Conservation (phyloP, 2,113 vertebrate genomes). For the Cinclus cinclus region DNA sequence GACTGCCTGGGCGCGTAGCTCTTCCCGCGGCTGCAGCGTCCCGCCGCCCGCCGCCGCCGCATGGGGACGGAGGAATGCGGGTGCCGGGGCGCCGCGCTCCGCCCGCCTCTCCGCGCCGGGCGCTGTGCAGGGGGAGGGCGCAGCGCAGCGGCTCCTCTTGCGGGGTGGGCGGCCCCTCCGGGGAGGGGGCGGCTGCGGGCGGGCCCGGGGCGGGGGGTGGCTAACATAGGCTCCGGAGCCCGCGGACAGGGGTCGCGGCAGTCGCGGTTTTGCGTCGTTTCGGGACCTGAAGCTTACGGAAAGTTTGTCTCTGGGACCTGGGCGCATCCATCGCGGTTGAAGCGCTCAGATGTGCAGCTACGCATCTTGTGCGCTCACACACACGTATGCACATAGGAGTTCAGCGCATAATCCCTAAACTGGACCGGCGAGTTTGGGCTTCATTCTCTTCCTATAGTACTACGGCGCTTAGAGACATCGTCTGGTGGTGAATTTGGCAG, state of each 20-base stretch:
- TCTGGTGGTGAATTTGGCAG: background rate
- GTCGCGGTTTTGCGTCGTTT: background rate
- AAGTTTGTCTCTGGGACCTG: background rate
- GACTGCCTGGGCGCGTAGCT: background rate
- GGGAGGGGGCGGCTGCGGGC: background rate
- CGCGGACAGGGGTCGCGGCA: background rate
- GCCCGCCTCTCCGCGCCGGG: background rate
- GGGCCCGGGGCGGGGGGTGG: background rate
- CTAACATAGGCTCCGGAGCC: background rate
- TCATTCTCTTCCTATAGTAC: background rate
- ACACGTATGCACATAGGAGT: fast-evolving
- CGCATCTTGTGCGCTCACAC: fast-evolving
- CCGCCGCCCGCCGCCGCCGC: background rate
- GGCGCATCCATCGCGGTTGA: fast-evolving
- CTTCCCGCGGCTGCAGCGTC: background rate
- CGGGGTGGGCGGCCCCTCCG: background rate
- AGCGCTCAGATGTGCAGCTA: fast-evolving
- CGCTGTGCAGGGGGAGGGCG: background rate
- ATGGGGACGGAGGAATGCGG: background rate
- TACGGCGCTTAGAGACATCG: background rate
- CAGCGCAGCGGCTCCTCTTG: background rate
- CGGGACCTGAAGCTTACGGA: background rate
- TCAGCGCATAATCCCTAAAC: fast-evolving
- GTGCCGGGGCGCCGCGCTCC: background rate
- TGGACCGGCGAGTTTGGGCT: background rate